These are phyloP conservation scores for Heliconius charithonia DNA, from an alignment of 2,888 invertebrate genomes.

Conservation along the genomic window DNA sequence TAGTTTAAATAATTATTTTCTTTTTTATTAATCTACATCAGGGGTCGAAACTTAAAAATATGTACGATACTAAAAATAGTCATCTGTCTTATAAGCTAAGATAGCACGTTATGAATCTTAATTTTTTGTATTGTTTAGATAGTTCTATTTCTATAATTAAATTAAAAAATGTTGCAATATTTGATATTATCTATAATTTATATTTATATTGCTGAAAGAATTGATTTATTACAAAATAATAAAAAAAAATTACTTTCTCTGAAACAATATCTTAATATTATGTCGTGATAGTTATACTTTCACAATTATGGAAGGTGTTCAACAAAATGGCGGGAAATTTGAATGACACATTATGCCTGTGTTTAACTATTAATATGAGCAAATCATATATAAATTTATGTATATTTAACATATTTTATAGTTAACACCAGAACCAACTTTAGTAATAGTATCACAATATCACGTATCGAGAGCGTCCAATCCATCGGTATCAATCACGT, in stretches of 20 bases:
- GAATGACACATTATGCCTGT: constrained; percentile 7
- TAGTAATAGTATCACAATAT: constrained; percentile 35
- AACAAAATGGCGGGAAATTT: constrained; percentile 36
- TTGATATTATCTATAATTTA: not conserved
- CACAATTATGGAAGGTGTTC: constrained; percentile 42
- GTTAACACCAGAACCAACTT: constrained; percentile 44
- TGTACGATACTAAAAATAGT: too few species aligned
- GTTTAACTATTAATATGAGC: not conserved
- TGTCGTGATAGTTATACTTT: constrained; percentile 40
- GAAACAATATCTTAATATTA: constrained; percentile 21
- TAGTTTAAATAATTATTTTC: not conserved
- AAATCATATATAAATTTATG: constrained; percentile 1
- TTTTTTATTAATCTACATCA: not conserved
- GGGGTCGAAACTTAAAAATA: not conserved
- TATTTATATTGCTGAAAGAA: not conserved
- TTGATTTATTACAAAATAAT: not conserved
- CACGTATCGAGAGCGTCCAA: constrained; percentile 45
- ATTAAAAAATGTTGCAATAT: not conserved
- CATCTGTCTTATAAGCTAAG: not conserved
- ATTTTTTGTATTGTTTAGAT: too few species aligned
- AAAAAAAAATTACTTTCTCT: constrained; percentile 36
- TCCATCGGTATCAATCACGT: constrained; percentile 51
- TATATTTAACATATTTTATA: constrained; percentile 15
- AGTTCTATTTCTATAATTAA: not conserved
- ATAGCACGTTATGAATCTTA: not conserved